These are phyloP conservation scores for Oscheius onirici DNA, from an alignment of 2,888 invertebrate species.

Conservation along the genomic window DNA sequence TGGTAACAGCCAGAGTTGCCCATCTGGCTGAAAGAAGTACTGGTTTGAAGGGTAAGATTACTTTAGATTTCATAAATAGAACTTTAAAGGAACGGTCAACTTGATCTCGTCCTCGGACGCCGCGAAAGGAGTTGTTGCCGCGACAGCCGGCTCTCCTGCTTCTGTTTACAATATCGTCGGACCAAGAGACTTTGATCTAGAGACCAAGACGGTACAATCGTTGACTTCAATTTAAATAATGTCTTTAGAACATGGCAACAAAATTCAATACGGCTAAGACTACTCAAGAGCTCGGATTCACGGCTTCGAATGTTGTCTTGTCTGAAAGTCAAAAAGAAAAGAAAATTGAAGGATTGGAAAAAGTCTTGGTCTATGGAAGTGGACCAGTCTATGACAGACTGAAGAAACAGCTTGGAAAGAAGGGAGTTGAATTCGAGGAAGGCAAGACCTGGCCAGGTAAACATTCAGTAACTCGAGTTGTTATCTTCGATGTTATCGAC, in stretches of 20 bases:
- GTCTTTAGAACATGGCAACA: background rate
- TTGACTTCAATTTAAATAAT: background rate
- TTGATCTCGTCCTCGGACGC: constrained; percentile 15
- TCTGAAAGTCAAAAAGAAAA: background rate
- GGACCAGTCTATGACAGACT: background rate
- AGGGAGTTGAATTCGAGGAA: background rate
- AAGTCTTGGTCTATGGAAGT: constrained; percentile 10
- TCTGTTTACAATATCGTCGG: constrained; percentile 40
- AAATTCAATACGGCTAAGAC: background rate
- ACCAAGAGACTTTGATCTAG: background rate
- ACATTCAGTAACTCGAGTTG: no score
- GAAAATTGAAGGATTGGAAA: background rate
- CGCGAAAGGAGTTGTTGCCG: constrained; percentile 7
- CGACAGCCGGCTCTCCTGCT: constrained; percentile 1
- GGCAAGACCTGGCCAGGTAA: constrained; percentile 7
- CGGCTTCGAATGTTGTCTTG: background rate
- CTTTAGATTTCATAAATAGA: background rate
- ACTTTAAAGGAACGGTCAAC: constrained; percentile 7
- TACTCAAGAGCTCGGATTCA: constrained; percentile 2
- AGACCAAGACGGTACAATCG: background rate
- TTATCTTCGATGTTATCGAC: no score
- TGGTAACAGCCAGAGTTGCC: constrained; percentile 49
- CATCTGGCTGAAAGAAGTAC: constrained; percentile 4
- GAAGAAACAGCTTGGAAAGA: background rate
- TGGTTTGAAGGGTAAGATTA: background rate